phyloP scores from a whole-genome alignment of 2,797 vertebrate species.

The Threskiornis aethiopicus region DNA sequence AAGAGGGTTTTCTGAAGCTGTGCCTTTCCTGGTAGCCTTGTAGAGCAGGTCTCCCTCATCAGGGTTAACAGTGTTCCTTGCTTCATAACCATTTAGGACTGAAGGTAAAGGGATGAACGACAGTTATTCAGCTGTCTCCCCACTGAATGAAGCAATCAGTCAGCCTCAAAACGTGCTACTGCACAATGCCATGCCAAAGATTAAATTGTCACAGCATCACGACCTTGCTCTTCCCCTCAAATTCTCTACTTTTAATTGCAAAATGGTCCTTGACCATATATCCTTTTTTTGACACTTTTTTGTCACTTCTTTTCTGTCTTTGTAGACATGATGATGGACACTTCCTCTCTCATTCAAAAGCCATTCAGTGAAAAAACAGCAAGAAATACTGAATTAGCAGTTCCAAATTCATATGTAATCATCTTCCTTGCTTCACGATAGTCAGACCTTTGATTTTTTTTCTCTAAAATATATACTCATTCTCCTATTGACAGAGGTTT shows the following conservation, averaged over 20 bases:
- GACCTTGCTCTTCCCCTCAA: not conserved
- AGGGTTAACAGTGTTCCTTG: not conserved
- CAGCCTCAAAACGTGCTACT: not conserved
- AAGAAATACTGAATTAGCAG: not conserved
- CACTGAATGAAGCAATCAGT: not conserved
- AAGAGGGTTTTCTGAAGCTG: not conserved
- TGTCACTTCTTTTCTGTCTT: not conserved
- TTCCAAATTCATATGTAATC: not conserved
- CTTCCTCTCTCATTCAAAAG: not conserved
- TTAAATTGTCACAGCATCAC: not conserved
- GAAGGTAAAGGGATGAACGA: not conserved
- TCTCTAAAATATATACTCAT: not conserved
- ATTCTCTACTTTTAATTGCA: not conserved
- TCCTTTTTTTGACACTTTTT: not conserved
- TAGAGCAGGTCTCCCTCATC: not conserved
- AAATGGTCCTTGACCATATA: not conserved
- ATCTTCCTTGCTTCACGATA: not conserved
- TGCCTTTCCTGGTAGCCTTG: not conserved
- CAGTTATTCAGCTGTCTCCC: not conserved
- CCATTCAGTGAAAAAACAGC: not conserved
- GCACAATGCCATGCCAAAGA: not conserved
- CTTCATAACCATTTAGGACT: not conserved
- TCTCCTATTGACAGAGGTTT: not conserved
- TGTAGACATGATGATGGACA: not conserved
- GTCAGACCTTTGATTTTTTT: not conserved